phyloP scores from a whole-genome alignment of 2,797 vertebrate species.

The Vipera ursinii region DNA sequence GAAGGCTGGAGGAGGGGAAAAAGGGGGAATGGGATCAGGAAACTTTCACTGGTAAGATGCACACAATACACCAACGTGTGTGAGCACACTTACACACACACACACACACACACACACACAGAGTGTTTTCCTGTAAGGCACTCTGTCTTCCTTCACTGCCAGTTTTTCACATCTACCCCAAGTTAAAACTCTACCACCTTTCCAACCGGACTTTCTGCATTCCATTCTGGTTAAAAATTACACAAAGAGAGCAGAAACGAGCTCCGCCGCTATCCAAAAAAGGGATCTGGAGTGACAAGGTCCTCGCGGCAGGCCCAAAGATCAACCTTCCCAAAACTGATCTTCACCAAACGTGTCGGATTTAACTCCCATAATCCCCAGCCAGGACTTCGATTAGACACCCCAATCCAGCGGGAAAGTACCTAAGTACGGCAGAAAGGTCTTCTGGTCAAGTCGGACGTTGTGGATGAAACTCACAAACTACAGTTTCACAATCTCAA shows the following conservation, averaged over 20 bases:
- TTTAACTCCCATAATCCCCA: neutral
- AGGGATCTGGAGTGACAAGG: neutral
- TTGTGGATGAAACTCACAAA: neutral
- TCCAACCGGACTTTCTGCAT: constrained; percentile 60
- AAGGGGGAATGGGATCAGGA: neutral
- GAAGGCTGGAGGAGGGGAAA: neutral
- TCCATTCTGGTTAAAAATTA: constrained; percentile 70
- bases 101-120: accelerated
- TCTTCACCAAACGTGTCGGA: neutral
- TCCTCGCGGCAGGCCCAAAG: neutral
- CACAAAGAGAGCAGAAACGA: constrained; percentile 53
- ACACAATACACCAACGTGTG: neutral
- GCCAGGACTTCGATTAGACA: neutral
- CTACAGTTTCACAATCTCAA: neutral
- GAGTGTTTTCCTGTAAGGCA: neutral
- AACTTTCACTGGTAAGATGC: accelerated
- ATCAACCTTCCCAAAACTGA: neutral
- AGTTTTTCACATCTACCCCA: constrained; percentile 11
- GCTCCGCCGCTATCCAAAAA: neutral
- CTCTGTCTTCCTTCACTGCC: neutral
- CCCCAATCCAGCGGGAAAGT: neutral
- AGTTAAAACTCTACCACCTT: constrained; percentile 58
- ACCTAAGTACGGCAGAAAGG: neutral
- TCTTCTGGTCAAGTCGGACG: too few relatives aligned
- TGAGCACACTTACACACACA: accelerated